phyloP scores from a whole-genome alignment of 2,113 vertebrate genomes.

The Rhinoptilus africanus region DNA sequence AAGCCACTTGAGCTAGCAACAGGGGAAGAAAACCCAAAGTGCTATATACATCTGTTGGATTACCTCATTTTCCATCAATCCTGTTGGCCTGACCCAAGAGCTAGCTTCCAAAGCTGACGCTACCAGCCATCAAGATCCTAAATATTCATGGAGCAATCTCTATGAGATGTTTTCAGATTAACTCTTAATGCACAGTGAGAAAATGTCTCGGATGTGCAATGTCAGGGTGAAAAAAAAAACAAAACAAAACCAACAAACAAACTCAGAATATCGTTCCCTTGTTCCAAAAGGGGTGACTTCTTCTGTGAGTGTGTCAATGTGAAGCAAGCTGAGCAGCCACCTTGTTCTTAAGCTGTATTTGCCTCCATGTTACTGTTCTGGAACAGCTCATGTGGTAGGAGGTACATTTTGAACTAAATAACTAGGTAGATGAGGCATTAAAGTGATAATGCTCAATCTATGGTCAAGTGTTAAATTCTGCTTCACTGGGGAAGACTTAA shows the following conservation, averaged over 20 bases:
- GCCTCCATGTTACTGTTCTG: neutral
- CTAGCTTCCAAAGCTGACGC: neutral
- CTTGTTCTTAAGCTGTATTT: neutral
- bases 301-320: neutral
- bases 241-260: too few species aligned
- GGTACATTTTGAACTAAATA: neutral
- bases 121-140: neutral
- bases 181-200: neutral
- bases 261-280: neutral
- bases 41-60: neutral
- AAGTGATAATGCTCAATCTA: neutral
- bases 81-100: neutral
- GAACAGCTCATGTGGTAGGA: neutral
- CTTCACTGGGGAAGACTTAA: neutral
- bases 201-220: neutral
- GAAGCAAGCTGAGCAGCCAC: neutral
- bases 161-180: neutral
- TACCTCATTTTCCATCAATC: neutral
- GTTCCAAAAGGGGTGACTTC: neutral
- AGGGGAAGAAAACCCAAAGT: neutral
- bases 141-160: neutral
- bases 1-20: neutral
- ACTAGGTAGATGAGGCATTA: neutral
- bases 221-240: neutral
- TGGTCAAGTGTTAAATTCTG: neutral